Base-by-base conservation (phyloP, 2,888 invertebrate species). In the Drosophila mimica region DNA sequence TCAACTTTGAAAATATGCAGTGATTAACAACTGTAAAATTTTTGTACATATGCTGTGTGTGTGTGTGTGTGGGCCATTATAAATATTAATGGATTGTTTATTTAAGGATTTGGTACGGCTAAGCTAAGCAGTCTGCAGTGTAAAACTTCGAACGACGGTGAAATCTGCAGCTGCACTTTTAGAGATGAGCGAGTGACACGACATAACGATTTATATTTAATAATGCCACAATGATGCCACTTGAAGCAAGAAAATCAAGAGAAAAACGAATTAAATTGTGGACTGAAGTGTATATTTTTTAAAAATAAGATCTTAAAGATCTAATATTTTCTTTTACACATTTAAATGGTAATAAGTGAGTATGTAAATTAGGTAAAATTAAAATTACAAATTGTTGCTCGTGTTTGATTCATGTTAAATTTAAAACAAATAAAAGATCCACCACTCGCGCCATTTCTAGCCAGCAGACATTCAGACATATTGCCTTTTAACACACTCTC, bases 1-100 rank as follows among this genome's bases (percentile, higher is more conserved):
- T 72, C 15, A 64, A 17, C 20, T 51, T 43, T 25, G 28, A 49
- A 73, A 58, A 60, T 74, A 76, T 68, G 66, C 78, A 79, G 62
- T 76, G 74, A 81, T 83, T 79, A 86, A 78, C 76, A 89, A 82
- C 81, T 60, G 68, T 70, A 73, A 43, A 33, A 49, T 56, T 49
- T 51, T 49, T 51, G 43, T 51, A 46, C 11, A 63, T 28, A 25
- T 43, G 28, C 8, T 34, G 7, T 57, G 17, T 48, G 17, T 58
- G 13, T 51, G 25, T 51, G 43, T 43, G 65, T 59, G 61, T 60
- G 59, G 58, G 49, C 52, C 66, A 71, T 75, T 79, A 88, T 88
- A 82, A 88, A 87, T 88, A 86, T 88, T 86, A 81, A 87, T 88
- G 67, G 58, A 66, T 81, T 74, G 65, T 76, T 73, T 79, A 78